Evolutionary conservation across 2,113 vertebrate species (phyloP), one percentile per base, ranked within the genome.

Genomic region (Hyperoodon ampullatus): DNA sequence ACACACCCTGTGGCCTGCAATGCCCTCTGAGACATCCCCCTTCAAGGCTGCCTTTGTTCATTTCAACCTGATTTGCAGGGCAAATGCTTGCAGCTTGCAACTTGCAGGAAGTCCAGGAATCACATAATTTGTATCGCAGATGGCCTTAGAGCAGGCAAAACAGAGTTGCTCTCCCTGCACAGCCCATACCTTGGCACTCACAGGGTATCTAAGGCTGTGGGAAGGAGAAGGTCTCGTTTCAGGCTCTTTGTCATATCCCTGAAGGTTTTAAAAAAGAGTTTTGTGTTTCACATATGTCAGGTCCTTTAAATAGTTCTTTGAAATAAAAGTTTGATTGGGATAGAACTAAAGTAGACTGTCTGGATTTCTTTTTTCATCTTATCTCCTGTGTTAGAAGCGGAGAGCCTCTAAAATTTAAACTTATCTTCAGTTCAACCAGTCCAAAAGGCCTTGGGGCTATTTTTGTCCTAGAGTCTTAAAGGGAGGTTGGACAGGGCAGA

Each of bases 231-330:
- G 95, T 92, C 88, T 94, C 86, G 1, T 95, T 96, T 92, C 87
- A 81, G 87, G 35, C 80, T 90, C 91, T 97, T 95, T 97, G 93
- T 97, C 96, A 93, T 50, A 60, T 96, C 53, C 72, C 74, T 61
- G 66, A 93, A 93, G 89, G 78, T 71, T 97, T 96, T 87, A 85
- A 97, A 97, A 94, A 88, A 75, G 95, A 94, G 88, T 86, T 96
- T 96, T 98, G 91, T 96, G 94, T 97, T 96, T 95, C 93, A 94
- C 94, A 94, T 88, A 97, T 88, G 94, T 95, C 85, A 75, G 91
- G 78, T 94, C 89, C 97, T 96, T 96, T 94, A 98, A 98, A 98
- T 97, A 98, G 96, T 95, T 93, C 95, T 93, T 90, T 92, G 94
- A 97, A 96, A 96, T 88, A 89, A 96, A 96, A 86, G 82, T 88